Conservation (phyloP, 2,113 vertebrate species). For the Serilophus lunatus region DNA sequence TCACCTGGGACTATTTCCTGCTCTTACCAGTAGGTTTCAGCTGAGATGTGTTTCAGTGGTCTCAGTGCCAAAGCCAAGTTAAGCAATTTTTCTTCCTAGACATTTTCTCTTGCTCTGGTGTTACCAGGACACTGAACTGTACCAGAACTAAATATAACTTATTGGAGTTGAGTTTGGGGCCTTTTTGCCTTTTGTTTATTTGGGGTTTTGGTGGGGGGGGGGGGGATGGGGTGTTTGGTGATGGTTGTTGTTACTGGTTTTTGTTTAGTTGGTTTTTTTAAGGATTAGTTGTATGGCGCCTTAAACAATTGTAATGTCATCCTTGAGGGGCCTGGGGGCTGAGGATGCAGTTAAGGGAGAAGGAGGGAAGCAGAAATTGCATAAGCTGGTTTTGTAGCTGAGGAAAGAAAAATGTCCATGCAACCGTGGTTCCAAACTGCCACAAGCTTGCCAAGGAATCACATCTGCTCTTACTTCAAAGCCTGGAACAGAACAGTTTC, state of each 20-base stretch:
- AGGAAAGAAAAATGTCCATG: not conserved
- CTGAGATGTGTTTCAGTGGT: not conserved
- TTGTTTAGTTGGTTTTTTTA: not conserved
- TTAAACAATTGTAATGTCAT: not conserved
- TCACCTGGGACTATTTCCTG: not conserved
- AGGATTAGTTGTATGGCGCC: not conserved
- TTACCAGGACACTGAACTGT: not conserved
- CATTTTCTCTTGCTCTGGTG: not conserved
- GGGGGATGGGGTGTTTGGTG: too few species aligned
- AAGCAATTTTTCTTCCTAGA: not conserved
- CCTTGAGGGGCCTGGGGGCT: not conserved
- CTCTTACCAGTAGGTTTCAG: not conserved
- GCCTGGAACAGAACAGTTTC: not conserved
- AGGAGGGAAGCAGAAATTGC: not conserved
- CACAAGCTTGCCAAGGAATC: slow-evolving; percentile 24
- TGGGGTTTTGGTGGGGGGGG: too few species aligned
- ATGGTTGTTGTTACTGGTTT: not conserved
- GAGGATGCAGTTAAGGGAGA: not conserved
- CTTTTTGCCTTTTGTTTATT: too few species aligned
- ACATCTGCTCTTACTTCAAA: slow-evolving; percentile 44
- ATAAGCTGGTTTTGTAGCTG: not conserved
- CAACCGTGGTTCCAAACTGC: not conserved
- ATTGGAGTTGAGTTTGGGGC: not conserved
- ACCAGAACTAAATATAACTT: not conserved
- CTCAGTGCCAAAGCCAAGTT: not conserved